Base-by-base conservation (phyloP, 2,797 vertebrate species). In the Microchirus variegatus region DNA sequence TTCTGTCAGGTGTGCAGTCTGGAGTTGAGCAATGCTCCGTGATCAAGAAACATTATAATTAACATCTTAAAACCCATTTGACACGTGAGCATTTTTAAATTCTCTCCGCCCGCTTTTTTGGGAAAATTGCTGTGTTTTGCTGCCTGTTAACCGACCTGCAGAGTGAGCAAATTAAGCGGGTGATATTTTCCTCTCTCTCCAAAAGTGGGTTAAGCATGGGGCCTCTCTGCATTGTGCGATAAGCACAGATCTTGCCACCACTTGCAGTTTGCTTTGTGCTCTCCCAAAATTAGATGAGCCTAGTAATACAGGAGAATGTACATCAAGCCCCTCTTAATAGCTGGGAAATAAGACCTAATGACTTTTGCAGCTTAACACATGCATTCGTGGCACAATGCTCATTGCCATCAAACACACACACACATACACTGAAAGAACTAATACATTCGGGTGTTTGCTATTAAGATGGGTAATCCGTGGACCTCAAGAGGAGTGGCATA, bases 391-490 rank as follows among this genome's bases (percentile, higher is more conserved):
- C 61, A 82, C 76, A 80, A 75, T 70, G 56, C 70, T 65, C 38
- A 42, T 48, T 63, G 72, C 61, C 59, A 50, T 59, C 58, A 46
- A 37, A 66, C 42, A 45, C 43, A 53, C 43, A 47, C 43, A 53
- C 43, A 55, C 57, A 63, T 50, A 71, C 63, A 70, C 41, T 51
- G 63, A 77, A 78, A 76, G 77, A 82, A 87, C 80, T 80, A 85
- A 84, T 90, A 86, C 82, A 87, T 90, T 85, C 77, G 73, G 88
- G 88, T 86, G 82, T 63, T 85, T 79, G 84, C 83, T 88, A 90
- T 91, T 93, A 92, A 90, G 88, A 91, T 81, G 80, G 82, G 85
- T 92, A 92, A 93, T 92, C 91, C 87, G 51, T 53, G 36, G 69
- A 87, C 83, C 87, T 87, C 73, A 12, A 87, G 87, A 90, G 89